Percentiles rank a stretch among this genome's conserved stretches.
phyloP scores from a whole-genome alignment of 2,797 vertebrate species.

The Podarcis lilfordi region DNA sequence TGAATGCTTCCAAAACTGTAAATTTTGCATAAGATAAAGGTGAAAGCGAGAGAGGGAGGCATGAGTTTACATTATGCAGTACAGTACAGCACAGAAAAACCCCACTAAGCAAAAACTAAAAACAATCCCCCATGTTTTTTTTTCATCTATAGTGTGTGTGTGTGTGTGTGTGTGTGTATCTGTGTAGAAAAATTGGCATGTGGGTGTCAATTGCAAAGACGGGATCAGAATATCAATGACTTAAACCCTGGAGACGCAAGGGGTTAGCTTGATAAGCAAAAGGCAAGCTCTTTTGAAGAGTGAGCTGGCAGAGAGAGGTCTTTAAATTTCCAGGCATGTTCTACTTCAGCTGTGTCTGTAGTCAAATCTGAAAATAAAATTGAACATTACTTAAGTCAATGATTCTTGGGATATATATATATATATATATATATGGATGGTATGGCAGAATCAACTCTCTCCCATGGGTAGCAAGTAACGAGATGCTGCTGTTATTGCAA shows the following conservation, averaged over 20 bases:
- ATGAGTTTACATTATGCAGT: constrained; percentile 46
- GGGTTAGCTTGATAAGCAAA: constrained; percentile 65
- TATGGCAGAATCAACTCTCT: constrained; percentile 2
- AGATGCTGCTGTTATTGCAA: constrained; percentile 27
- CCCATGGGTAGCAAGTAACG: constrained; percentile 23
- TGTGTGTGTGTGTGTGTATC: background rate
- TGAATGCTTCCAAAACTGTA: constrained; percentile 42
- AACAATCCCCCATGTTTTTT: background rate
- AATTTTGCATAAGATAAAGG: constrained; percentile 48
- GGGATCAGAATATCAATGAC: constrained; percentile 69
- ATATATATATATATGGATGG: background rate
- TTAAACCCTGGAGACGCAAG: constrained; percentile 64
- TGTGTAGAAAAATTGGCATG: background rate
- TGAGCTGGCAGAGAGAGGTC: constrained; percentile 56
- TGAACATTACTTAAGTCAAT: constrained; percentile 45
- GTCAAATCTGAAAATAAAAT: constrained; percentile 49
- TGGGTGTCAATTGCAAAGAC: constrained; percentile 54
- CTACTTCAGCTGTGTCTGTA: constrained; percentile 53
- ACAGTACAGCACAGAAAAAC: background rate
- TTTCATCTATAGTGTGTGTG: constrained; percentile 25
- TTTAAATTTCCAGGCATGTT: constrained; percentile 66
- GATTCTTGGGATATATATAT: background rate
- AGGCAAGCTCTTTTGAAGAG: constrained; percentile 57
- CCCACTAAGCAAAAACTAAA: constrained; percentile 6
- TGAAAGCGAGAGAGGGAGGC: constrained; percentile 28